Evolutionary conservation across 2,113 vertebrate genomes (phyloP), one percentile per base, ranked within the genome.

Genomic region (Hypanus sabinus): DNA sequence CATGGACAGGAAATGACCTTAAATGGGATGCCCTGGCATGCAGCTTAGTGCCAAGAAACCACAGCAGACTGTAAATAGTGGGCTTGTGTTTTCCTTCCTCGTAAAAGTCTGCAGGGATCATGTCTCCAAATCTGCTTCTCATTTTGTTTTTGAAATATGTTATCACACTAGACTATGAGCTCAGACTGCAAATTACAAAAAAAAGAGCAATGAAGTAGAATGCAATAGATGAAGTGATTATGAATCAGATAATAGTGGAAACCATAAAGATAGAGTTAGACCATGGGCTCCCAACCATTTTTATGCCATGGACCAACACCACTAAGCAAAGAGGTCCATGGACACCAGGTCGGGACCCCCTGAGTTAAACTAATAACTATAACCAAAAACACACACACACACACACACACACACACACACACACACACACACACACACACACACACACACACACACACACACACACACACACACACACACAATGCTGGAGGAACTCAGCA

Each of bases 201-300:
- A n/a, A 91, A 62, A 91, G 68, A 68, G 87, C 87, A 33, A 68
- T 68, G 60, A 92, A 70, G 20, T 22, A 33, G 18, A 92, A n/a
- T 70, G 33, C 70, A 71, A 71, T 92, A 36, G 88, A 92, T 92
- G 33, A 71, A n/a, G 36, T 70, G 62, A 22, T 92, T 92, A 27
- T 55, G 57, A 71, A 62, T 38, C 20, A 70, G 70, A 92, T 22
- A 70, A 71, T 36, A 24, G 18, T 10, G 57, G 46, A n/a, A 87
- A 60, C 55, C 55, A 60, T 24, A 70, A 92, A 68, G 30, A 60
- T 22, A 20, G n/a, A 92, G 33, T 12, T 70, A 9, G 1, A 70
- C n/a, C 68, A 46, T 46, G 46, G 46, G 46, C 46, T 46, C 46
- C 46, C 46, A 46, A 46, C 46, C 46, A 46, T 46, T 46, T 46